A percentile compares a stretch with the other conserved stretches of the same genome.
Conservation (phyloP, 2,113 vertebrate species). For the Grantiella picta region DNA sequence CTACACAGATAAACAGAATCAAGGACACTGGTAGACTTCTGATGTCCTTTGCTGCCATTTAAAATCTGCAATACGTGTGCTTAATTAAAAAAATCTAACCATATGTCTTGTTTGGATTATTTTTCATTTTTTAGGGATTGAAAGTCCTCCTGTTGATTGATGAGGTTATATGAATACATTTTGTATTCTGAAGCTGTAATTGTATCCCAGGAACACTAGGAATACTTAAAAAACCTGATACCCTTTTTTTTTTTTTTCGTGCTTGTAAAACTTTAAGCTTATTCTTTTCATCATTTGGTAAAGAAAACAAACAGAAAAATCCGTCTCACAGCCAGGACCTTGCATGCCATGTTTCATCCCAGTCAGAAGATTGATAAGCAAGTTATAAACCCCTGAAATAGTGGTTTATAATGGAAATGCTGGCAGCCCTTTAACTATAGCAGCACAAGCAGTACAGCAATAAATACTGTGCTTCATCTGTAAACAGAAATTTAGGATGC, state of each 20-base stretch:
- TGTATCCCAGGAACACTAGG: background rate
- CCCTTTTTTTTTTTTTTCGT: background rate
- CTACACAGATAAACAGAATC: background rate
- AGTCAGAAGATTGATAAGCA: slow-evolving; percentile 50
- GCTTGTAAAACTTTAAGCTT: background rate
- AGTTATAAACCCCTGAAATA: slow-evolving; percentile 69
- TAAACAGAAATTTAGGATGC: slow-evolving; percentile 75
- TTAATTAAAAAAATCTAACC: background rate
- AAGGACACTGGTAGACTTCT: background rate
- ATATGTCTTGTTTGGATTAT: background rate
- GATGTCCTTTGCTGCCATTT: background rate
- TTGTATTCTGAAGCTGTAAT: background rate
- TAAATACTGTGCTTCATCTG: slow-evolving; percentile 80
- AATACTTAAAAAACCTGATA: background rate
- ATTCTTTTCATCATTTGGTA: slow-evolving; percentile 11
- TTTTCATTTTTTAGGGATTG: background rate
- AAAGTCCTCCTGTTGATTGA: background rate
- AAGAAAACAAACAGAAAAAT: slow-evolving; percentile 23
- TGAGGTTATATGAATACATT: background rate
- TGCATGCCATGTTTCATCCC: slow-evolving; percentile 58
- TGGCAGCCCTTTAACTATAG: slow-evolving; percentile 67
- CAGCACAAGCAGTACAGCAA: slow-evolving; percentile 46
- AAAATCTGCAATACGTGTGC: background rate
- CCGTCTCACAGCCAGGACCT: slow-evolving; percentile 35
- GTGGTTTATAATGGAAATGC: slow-evolving; percentile 71